Base-by-base conservation (phyloP, 2,888 invertebrate species). In the Noctua pronuba region DNA sequence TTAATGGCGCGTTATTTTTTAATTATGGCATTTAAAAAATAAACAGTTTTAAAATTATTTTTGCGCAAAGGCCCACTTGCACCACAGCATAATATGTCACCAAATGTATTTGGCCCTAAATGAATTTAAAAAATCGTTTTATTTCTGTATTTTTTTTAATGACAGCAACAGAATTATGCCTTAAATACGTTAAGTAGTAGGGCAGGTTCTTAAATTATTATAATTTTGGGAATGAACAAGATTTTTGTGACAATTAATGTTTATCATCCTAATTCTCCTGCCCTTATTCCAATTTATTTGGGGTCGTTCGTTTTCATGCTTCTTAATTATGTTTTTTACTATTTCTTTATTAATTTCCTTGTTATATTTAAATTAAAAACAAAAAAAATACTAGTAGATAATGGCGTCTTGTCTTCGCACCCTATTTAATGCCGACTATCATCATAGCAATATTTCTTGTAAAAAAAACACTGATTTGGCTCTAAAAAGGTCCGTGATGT, bases 361-460 rank as follows among this genome's bases (percentile, higher is more conserved):
- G n/a, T 21, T n/a, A 21, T 16, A 62, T 74, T 38, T 10, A 11
- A 2, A 21, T 44, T 35, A 24, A 31, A n/a, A 11, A n/a, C 18
- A 18, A 31, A 41, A 31, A 41, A 24, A 52, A 28, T 0, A 0
- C 2, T 60, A 24, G 7, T 38, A 18, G n/a, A 46, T 44, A 21
- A 28, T 70, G 31, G 24, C 5, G 35, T 18, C 41, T 69, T 10
- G 35, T 13, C 28, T 65, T 16, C 21, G 24, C 44, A 11, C n/a
- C 74, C 62, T 73, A 73, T 80, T 79, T 60, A 83, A 86, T 83
- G 72, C 58, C 70, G 38, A 77, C 67, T 72, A 64, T 55, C 65
- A 66, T 88, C 82, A 86, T 84, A 88, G 92, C 91, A 92, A 92
- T 92, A 91, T 85, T 89, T 88, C 84, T 80, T 85, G 86, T 88